Conservation (phyloP, 2,113 vertebrate species). For the Propithecus coquereli region DNA sequence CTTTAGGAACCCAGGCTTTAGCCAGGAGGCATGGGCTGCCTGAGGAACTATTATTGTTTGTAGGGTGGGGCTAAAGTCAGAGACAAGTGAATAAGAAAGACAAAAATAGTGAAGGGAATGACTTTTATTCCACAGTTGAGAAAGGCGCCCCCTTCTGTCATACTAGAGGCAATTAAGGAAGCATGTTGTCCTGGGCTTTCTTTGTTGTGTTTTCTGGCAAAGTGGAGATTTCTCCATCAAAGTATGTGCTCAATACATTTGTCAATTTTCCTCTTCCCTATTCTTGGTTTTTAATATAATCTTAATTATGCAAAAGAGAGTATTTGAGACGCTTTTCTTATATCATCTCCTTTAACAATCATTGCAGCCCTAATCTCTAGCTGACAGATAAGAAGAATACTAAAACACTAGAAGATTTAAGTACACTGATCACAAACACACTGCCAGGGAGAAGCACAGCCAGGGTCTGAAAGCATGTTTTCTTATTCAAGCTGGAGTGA, state of each 20-base stretch:
- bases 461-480: neutral
- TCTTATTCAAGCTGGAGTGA: neutral
- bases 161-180: neutral
- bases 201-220: neutral
- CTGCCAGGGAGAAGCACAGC: neutral
- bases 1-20: neutral
- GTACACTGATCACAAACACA: neutral
- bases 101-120: neutral
- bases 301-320: neutral
- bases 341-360: neutral
- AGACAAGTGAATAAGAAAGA: neutral
- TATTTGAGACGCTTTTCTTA: neutral
- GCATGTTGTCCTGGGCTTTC: neutral
- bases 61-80: neutral
- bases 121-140: neutral
- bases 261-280: neutral
- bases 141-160: neutral
- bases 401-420: neutral
- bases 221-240: neutral
- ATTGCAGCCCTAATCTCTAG: neutral
- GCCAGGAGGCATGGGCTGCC: neutral
- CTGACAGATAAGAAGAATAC: neutral
- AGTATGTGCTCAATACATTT: neutral
- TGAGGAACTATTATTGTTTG: neutral
- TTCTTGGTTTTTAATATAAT: neutral